Evolutionary conservation across 2,888 invertebrate species (phyloP).

Genomic region (Oligia fasciuncula): DNA sequence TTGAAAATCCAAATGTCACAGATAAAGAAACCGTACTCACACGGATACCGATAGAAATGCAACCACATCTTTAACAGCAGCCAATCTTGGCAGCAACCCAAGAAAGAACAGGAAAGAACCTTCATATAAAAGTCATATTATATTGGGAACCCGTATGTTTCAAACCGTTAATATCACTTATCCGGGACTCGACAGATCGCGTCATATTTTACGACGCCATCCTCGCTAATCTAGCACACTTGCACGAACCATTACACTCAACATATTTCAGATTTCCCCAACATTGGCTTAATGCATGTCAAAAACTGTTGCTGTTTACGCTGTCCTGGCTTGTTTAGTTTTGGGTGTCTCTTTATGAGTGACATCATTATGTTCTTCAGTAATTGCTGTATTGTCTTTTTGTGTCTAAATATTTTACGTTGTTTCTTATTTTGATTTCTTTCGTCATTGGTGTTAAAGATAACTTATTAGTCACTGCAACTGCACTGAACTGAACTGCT

Average conservation of each 20-base stretch:
- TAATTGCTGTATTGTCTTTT: neutral
- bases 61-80: constrained; percentile 1
- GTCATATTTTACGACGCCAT: constrained; percentile 49
- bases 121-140: constrained; percentile 48
- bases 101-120: constrained; percentile 20
- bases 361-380: constrained; percentile 3
- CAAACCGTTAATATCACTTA: constrained; percentile 47
- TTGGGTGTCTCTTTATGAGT: neutral
- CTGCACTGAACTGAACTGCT: too few relatives aligned
- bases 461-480: neutral
- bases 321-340: neutral
- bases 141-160: constrained; percentile 35
- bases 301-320: constrained; percentile 4
- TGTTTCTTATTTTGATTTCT: neutral
- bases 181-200: constrained; percentile 31
- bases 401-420: neutral
- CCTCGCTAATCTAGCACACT: constrained; percentile 42
- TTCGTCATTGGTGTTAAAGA: neutral
- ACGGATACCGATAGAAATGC: constrained; percentile 6
- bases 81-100: constrained; percentile 42
- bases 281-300: constrained; percentile 33
- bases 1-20: neutral
- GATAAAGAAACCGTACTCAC: neutral
- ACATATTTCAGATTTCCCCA: constrained; percentile 30
- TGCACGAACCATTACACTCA: constrained; percentile 27